Conservation (phyloP, 35 echinoderm and acorn worm species). For the Patiria miniata region DNA sequence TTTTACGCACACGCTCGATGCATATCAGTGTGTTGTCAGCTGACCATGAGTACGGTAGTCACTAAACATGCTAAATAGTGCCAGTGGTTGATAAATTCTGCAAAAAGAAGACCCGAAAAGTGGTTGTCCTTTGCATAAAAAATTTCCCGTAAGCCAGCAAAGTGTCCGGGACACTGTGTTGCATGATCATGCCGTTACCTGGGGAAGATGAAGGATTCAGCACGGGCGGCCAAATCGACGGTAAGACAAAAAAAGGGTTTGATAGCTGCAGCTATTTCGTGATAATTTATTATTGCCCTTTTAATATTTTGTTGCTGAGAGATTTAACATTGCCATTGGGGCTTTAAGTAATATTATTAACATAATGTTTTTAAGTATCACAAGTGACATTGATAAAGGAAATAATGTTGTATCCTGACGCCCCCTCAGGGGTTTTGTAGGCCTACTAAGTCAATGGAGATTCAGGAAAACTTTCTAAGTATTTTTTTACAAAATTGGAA, state of each 20-base stretch:
- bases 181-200: slow-evolving; percentile 94
- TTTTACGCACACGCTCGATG: too few species aligned
- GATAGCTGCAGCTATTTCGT: background rate
- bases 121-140: background rate
- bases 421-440: too few species aligned
- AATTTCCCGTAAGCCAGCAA: background rate
- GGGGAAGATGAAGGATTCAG: slow-evolving; percentile 72
- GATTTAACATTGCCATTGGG: background rate
- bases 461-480: too few species aligned
- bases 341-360: background rate
- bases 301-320: background rate
- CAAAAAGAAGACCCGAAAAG: background rate
- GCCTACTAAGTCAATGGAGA: too few species aligned
- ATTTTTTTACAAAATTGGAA: too few species aligned
- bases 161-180: slow-evolving; percentile 25
- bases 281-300: background rate
- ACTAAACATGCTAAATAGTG: too few species aligned
- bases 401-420: too few species aligned
- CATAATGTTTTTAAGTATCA: background rate
- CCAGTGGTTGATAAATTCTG: too few species aligned
- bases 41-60: too few species aligned
- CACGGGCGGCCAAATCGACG: slow-evolving; percentile 96
- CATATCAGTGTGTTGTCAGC: too few species aligned
- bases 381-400: too few species aligned
- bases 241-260: slow-evolving; percentile 45